Base-by-base conservation (phyloP, 2,797 vertebrate genomes). In the Acanthornis magna region DNA sequence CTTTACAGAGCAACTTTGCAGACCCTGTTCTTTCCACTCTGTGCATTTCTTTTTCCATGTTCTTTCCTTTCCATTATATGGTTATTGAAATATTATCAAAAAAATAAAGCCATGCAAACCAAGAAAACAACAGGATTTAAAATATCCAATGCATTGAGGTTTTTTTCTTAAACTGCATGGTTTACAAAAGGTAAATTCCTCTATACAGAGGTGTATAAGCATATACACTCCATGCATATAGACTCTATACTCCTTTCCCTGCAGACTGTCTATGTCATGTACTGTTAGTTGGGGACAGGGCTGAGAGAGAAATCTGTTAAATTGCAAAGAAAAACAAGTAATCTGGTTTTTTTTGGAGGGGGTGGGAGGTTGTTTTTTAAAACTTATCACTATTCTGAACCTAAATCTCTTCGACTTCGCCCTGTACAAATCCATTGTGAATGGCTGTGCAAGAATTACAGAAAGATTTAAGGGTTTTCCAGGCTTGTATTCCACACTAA, bases 371-470 rank as follows among this genome's bases (percentile, higher is more conserved):
- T n/a, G 7, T 70, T 93, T 62, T 55, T 90, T 73, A 30, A 21
- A 96, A 89, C 15, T 68, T 57, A 84, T 78, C 54, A 91, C 47
- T 40, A 76, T 85, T 91, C 65, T 82, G 23, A 91, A 91, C 48
- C 47, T 53, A 86, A 85, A 85, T 66, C 48, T 77, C 66, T 84
- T 91, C 2, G 22, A 88, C 74, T 82, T 74, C n/a, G 45, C 66
- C 67, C 60, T 76, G 32, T 71, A 94, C 80, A 93, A 96, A 96
- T 93, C 92, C 76, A 84, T 32, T 82, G 83, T 81, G 89, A 97
- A 96, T 81, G 83, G 47, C 68, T 88, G 77, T 79, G 85, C 77
- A 88, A 91, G 94, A 95, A 94, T 93, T 91, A 95, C 73, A 93
- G 63, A 51, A 91, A 91, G 88, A 91, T 91, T 91, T 93, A 84